Base-by-base conservation (phyloP, 2,888 invertebrate species). In the Eupelmus urozonus region DNA sequence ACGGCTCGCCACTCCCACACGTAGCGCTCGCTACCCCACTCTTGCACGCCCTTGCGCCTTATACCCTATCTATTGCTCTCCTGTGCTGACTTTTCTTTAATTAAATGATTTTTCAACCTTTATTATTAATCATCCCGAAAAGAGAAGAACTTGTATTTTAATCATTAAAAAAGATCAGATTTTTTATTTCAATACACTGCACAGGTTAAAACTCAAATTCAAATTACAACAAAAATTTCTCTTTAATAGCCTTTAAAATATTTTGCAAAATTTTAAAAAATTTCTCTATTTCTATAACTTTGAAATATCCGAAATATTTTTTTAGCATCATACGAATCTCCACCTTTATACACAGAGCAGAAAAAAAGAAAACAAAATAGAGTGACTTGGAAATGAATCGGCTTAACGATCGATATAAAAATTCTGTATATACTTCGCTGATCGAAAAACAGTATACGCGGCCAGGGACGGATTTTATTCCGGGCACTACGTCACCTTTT, bases 401-500 rank as follows among this genome's bases (percentile, higher is more conserved):
- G 25, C 49, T 65, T 65, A 57, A 51, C 60, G 53, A 66, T 66
- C 45, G 60, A 59, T 67, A 67, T 66, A 66, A 72, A 66, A 78
- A 67, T 72, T 60, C 45, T 25, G 45, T 62, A 63, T 60, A 53
- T 4, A 18, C 51, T 55, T 20, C 55, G 16, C 57, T 59, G 60
- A 76, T 51, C 51, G 62, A 72, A 71, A 72, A 77, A 27, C 27
- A 34, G 11, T 45, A 11, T 0, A 11, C 25, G 16, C 18, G 53
- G 7, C 2, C 45, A 45, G 2, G n/a, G n/a, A 25, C 11, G 63
- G 42, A 4, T 67, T 78, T 69, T 55, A 69, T 67, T 67, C 25
- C 65, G 11, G 20, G 60, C n/a, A 60, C 20, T 62, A 29, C 57
- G 40, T 66, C 65, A 57, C 40, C 18, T 66, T 42, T 65, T 60